phyloP scores from a whole-genome alignment of 2,113 vertebrate species.

The Neodontobutis hainanensis region DNA sequence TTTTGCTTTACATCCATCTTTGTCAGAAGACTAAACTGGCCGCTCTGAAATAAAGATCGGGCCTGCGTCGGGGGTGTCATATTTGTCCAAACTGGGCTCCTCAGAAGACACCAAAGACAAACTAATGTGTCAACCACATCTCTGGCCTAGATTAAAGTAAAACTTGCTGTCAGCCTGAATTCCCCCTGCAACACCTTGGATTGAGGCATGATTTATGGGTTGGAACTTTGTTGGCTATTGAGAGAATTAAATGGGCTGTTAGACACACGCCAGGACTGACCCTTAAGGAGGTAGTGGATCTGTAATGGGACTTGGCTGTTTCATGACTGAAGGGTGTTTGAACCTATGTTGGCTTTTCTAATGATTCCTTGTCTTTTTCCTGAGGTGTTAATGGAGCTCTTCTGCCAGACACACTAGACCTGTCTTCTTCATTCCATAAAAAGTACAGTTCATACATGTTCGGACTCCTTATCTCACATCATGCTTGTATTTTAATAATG shows the following conservation, averaged over 20 bases:
- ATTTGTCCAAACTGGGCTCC: constrained; percentile 34
- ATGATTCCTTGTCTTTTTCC: background rate
- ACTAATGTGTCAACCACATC: constrained; percentile 18
- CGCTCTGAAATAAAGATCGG: constrained; percentile 49
- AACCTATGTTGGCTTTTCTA: background rate
- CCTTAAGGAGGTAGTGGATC: background rate
- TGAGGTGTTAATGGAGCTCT: background rate
- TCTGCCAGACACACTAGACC: too few species aligned
- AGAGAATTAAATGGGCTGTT: constrained; percentile 14
- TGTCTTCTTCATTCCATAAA: too few species aligned
- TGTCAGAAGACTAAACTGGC: constrained; percentile 67
- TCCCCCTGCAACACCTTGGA: constrained; percentile 3
- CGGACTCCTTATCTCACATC: too few species aligned
- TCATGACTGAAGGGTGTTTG: background rate
- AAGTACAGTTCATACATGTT: too few species aligned
- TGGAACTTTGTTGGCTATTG: constrained; percentile 3
- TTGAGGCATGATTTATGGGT: constrained; percentile 34
- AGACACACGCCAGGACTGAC: background rate
- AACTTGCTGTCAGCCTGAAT: constrained; percentile 32
- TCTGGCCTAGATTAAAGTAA: constrained; percentile 38
- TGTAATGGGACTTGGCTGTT: background rate
- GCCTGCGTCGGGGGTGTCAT: constrained; percentile 41
- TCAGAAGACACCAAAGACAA: constrained; percentile 44
- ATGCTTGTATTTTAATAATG: too few species aligned
- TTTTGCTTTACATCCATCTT: constrained; percentile 52